A percentile compares a stretch with the other conserved stretches of the same genome.
Evolutionary conservation across 2,888 invertebrate species (phyloP).

Genomic region (Trachelus stipa): DNA sequence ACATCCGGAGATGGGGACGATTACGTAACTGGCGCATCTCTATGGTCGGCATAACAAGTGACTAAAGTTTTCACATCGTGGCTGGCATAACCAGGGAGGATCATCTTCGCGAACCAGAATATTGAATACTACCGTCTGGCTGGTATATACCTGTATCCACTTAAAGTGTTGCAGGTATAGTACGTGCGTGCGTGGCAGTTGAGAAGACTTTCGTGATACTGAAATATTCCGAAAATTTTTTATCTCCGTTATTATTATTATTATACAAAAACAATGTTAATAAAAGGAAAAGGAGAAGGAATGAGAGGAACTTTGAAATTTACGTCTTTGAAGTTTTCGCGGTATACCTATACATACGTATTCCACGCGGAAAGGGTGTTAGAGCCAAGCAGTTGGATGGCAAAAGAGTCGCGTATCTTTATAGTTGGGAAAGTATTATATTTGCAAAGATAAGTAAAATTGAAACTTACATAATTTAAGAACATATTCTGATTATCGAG

Average conservation of each 20-base stretch:
- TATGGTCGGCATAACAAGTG: background rate
- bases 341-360: background rate
- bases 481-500: background rate
- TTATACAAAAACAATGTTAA: slow-evolving; percentile 59
- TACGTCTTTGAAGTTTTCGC: background rate
- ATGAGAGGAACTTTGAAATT: slow-evolving; percentile 31
- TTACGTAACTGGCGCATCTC: background rate
- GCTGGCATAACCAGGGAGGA: background rate
- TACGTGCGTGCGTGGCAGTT: background rate
- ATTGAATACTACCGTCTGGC: background rate
- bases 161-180: background rate
- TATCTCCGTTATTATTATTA: slow-evolving; percentile 43
- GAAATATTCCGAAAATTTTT: background rate
- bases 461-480: background rate
- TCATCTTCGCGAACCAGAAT: background rate
- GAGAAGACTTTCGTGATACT: background rate
- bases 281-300: slow-evolving; percentile 53
- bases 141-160: background rate
- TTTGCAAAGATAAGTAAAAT: background rate
- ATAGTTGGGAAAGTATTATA: background rate
- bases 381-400: background rate
- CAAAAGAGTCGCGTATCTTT: background rate
- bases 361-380: background rate
- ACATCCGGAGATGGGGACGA: background rate
- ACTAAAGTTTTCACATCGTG: background rate